phyloP scores from a whole-genome alignment of 2,113 vertebrate genomes.

The Cinclus cinclus region DNA sequence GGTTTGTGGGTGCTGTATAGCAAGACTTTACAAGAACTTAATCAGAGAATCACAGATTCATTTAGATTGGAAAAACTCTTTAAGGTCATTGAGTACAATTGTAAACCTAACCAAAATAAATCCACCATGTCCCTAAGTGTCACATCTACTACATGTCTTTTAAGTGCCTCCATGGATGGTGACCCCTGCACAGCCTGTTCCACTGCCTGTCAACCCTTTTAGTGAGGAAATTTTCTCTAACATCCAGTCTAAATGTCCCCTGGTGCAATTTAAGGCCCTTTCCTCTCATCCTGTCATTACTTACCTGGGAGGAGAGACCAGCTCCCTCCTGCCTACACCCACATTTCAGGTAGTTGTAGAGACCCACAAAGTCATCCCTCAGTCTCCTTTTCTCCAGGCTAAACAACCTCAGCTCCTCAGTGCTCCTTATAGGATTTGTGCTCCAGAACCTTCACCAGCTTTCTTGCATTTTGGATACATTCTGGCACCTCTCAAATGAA shows the following conservation, averaged over 20 bases:
- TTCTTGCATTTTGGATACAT: fast-evolving
- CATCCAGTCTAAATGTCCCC: not conserved
- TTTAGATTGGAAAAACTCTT: not conserved
- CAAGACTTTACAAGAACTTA: not conserved
- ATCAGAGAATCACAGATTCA: not conserved
- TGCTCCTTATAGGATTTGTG: fast-evolving
- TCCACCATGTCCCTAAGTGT: not conserved
- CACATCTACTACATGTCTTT: not conserved
- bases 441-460: not conserved
- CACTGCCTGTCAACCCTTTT: not conserved
- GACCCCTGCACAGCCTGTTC: not conserved
- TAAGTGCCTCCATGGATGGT: not conserved
- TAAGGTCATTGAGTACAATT: fast-evolving
- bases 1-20: not conserved
- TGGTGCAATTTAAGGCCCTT: not conserved
- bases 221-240: not conserved
- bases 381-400: not conserved
- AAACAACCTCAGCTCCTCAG: not conserved
- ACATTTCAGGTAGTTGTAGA: not conserved
- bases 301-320: not conserved
- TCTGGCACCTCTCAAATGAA: not conserved
- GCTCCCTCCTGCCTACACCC: fast-evolving
- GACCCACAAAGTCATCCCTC: fast-evolving
- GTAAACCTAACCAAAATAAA: not conserved
- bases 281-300: not conserved